phyloP scores from a whole-genome alignment of 92 coral and sea anemone genomes.

The Desmophyllum pertusum region DNA sequence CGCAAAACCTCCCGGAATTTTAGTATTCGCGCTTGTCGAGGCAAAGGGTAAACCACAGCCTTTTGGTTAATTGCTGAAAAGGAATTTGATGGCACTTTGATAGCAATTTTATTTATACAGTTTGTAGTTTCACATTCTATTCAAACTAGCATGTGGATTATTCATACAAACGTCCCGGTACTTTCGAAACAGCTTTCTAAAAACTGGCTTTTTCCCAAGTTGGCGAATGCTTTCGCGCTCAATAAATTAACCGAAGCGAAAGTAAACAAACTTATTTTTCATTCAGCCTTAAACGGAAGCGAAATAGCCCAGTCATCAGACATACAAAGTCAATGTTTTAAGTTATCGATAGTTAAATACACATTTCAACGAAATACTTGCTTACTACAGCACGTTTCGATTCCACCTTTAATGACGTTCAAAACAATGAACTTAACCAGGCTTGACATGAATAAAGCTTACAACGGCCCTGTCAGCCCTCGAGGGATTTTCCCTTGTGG shows the following conservation, averaged over 20 bases:
- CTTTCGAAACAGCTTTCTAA: background rate
- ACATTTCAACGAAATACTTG: background rate
- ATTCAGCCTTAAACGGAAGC: too few species aligned
- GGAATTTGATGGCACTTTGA: background rate
- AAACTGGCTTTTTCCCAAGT: background rate
- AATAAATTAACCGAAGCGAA: background rate
- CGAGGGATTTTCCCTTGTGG: constrained; percentile 6
- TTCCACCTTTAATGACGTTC: too few species aligned
- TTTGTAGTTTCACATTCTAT: background rate
- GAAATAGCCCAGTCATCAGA: too few species aligned
- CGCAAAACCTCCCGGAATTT: background rate
- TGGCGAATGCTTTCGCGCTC: background rate
- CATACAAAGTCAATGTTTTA: background rate
- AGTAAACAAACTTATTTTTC: background rate
- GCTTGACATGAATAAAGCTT: background rate
- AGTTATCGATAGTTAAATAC: too few species aligned
- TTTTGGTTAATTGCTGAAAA: background rate
- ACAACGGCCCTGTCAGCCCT: background rate
- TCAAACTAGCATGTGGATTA: background rate
- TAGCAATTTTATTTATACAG: background rate
- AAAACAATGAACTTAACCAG: background rate
- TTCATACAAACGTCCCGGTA: background rate
- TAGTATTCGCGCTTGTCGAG: background rate
- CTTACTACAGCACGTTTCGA: background rate
- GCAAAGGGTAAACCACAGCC: background rate